phyloP scores from a whole-genome alignment of 1,140 invertebrate genomes.

The Thaumatotibia leucotreta region DNA sequence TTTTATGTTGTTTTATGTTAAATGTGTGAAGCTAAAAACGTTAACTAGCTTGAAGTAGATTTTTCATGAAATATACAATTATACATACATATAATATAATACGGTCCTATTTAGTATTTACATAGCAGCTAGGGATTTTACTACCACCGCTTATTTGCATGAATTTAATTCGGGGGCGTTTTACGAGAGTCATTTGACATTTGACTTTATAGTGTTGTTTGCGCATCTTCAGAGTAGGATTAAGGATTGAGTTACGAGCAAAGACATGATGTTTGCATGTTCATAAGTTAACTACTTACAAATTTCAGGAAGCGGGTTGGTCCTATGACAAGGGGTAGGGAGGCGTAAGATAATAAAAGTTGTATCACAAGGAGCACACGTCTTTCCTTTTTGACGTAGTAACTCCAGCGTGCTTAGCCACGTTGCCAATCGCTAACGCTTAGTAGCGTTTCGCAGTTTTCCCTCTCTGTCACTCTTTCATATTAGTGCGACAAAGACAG shows the following conservation, averaged over 20 bases:
- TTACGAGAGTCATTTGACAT: slow-evolving; percentile 25
- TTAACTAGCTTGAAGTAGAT: too few species aligned
- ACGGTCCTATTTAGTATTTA: background rate
- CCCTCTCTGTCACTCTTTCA: too few species aligned
- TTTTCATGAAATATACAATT: too few species aligned
- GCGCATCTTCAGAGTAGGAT: background rate
- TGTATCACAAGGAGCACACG: too few species aligned
- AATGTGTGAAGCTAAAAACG: too few species aligned
- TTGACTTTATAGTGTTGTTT: slow-evolving; percentile 22
- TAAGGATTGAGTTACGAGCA: background rate
- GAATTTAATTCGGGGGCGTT: slow-evolving; percentile 27
- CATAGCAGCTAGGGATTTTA: slow-evolving; percentile 20
- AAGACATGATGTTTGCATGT: background rate
- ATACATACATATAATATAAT: background rate
- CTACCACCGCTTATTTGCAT: slow-evolving; percentile 30
- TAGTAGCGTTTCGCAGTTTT: too few species aligned
- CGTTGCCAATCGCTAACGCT: too few species aligned
- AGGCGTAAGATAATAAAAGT: background rate
- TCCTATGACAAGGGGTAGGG: background rate
- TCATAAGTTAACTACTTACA: background rate
- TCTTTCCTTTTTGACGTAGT: too few species aligned
- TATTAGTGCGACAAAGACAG: too few species aligned
- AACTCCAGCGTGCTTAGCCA: too few species aligned
- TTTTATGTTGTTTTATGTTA: too few species aligned
- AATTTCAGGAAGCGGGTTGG: background rate